Base-by-base conservation (phyloP, 1,140 invertebrate genomes). In the Plodia interpunctella region DNA sequence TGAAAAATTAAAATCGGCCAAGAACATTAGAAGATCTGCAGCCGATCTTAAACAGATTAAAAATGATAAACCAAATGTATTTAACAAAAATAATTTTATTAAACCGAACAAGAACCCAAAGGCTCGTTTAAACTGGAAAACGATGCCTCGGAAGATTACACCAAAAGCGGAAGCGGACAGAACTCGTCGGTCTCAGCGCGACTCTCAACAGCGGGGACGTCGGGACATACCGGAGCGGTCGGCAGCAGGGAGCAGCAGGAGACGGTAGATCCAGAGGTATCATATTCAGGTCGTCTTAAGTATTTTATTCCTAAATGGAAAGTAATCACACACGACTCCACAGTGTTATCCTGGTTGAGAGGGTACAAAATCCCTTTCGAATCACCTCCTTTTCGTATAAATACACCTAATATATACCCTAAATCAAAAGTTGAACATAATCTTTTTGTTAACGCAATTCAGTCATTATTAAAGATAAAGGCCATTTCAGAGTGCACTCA, bases 331-430 rank as follows among this genome's bases (percentile, higher is more conserved):
- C 28, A 20, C 30, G 59, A 66, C n/a, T 6, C 59, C 11, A 51
- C 19, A 13, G 51, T 66, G 10, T 28, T 61, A 11, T 28, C 25
- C 1, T 66, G 63, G 63, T 50, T 61, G 11, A 51, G 49, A 21
- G 63, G 63, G 1, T 66, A 62, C 51, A 56, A 35, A 15, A 66
- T 66, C 8, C 59, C 63, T 44, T 66, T 66, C 28, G 5, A 15
- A 4, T 55, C 50, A 21, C 20, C 32, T 6, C 63, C 63, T 17
- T 28, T 25, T n/a, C 10, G 25, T 35, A 50, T 6, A 9, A 18
- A 51, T 52, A 30, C 5, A n/a, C 59, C 56, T 28, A 11, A 11
- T 28, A 15, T 28, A 30, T 51, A 56, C 35, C 21, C 51, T 17
- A 49, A 50, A 15, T 55, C 59, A 19, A 5, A n/a, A 44, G 11